A percentile compares a stretch with the other conserved stretches of the same genome.
Conservation (phyloP, 2,797 vertebrate genomes). For the Xiphophorus birchmanni region DNA sequence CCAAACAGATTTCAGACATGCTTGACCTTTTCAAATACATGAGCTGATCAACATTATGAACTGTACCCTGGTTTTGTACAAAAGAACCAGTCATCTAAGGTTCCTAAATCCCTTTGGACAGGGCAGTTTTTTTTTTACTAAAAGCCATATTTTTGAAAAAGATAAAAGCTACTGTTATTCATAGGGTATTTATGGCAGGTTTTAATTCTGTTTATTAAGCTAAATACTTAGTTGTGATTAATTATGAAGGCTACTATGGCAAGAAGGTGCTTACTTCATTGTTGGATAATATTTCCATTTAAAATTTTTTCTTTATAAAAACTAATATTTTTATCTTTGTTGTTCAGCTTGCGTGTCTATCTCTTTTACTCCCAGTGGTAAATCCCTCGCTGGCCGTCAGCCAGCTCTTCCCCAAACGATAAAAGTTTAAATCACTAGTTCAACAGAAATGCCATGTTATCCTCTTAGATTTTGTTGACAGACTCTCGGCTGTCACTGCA, state of each 20-base stretch:
- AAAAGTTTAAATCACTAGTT: constrained; percentile 25
- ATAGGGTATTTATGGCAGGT: constrained; percentile 20
- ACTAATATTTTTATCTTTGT: constrained; percentile 4
- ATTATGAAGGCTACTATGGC: constrained; percentile 18
- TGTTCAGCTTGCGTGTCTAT: constrained; percentile 19
- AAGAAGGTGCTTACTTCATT: constrained; percentile 26
- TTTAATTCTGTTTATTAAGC: constrained; percentile 33
- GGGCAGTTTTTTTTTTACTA: constrained; percentile 21
- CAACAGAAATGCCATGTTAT: constrained; percentile 39
- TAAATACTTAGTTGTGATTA: constrained; percentile 36
- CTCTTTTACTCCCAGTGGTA: constrained; percentile 10
- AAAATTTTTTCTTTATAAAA: constrained; percentile 13
- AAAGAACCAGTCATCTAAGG: constrained; percentile 29
- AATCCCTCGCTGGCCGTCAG: constrained; percentile 22
- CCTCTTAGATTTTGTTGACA: constrained; percentile 47
- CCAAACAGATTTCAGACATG: constrained; percentile 26
- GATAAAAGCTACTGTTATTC: constrained; percentile 42
- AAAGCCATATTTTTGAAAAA: constrained; percentile 32
- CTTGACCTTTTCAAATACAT: constrained; percentile 29
- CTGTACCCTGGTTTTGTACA: constrained; percentile 34
- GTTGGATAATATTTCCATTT: constrained; percentile 30
- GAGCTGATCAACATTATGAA: constrained; percentile 18
- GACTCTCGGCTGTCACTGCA: constrained; percentile 31
- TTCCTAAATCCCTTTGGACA: constrained; percentile 11
- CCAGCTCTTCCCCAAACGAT: constrained; percentile 28